Evolutionary conservation across 37 sponge, comb jelly and placozoan genomes (phyloP).

Genomic region (Mnemiopsis leidyi): DNA sequence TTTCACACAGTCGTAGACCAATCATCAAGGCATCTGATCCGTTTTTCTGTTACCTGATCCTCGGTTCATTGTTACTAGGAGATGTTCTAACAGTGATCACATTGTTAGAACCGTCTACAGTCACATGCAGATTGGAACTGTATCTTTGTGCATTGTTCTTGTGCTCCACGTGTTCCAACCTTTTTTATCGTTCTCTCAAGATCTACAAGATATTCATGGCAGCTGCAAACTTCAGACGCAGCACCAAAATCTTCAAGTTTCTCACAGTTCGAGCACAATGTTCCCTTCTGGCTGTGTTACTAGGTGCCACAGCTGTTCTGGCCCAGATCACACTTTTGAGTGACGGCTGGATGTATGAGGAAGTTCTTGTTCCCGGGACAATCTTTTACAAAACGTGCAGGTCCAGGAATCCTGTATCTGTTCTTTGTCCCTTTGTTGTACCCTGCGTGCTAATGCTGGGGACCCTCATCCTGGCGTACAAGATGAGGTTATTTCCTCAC

Average conservation of each 20-base stretch:
- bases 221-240: neutral
- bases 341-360: neutral
- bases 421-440: neutral
- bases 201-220: neutral
- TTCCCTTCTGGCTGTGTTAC: neutral
- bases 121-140: neutral
- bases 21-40: neutral
- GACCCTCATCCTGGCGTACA: neutral
- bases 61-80: neutral
- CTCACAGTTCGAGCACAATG: neutral
- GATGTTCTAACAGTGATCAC: neutral
- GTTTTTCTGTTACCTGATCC: neutral
- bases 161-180: neutral
- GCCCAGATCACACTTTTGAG: neutral
- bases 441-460: neutral
- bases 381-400: neutral
- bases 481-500: neutral
- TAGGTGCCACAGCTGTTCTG: neutral
- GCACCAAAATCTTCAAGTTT: neutral
- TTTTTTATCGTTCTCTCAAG: neutral
- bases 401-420: neutral
- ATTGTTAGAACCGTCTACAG: neutral
- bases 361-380: neutral
- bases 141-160: neutral
- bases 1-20: neutral